These are phyloP conservation scores for Temnothorax nylanderi DNA, from an alignment of 1,140 invertebrate genomes.

Conservation along the genomic window DNA sequence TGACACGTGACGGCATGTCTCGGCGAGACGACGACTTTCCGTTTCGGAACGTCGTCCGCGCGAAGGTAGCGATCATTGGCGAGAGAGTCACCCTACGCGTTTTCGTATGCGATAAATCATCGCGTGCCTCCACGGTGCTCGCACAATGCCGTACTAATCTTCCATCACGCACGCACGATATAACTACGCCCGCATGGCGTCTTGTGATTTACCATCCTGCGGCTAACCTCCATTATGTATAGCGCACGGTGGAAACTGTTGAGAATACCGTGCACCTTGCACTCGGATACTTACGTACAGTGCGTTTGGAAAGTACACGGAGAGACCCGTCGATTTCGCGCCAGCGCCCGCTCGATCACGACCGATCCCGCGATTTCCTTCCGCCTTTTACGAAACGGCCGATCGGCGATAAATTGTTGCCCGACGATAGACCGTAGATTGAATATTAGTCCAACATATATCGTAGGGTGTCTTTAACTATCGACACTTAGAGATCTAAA, in stretches of 20 bases:
- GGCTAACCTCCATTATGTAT: conserved; percentile 85
- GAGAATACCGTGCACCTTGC: conserved; percentile 83
- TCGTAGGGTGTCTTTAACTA: neutral
- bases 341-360: conserved; percentile 47
- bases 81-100: conserved; percentile 68
- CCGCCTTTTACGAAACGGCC: conserved; percentile 39
- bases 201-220: conserved; percentile 85
- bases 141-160: conserved; percentile 85
- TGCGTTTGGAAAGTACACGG: conserved; percentile 64
- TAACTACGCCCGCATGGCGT: conserved; percentile 85
- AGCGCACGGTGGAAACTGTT: conserved; percentile 83
- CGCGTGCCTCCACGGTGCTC: conserved; percentile 81
- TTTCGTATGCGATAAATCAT: conserved; percentile 84
- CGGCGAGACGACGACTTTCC: conserved; percentile 64
- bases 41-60: conserved; percentile 55
- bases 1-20: conserved; percentile 58
- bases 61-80: conserved; percentile 64
- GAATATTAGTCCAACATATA: neutral
- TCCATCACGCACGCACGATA: conserved; percentile 85
- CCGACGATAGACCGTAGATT: neutral
- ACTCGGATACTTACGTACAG: conserved; percentile 72
- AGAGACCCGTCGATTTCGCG: conserved; percentile 58
- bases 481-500: neutral
- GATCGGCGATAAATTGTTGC: conserved; percentile 11
- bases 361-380: conserved; percentile 38